Evolutionary conservation across 2,113 vertebrate genomes (phyloP).

Genomic region (Dryoscopus gambensis): DNA sequence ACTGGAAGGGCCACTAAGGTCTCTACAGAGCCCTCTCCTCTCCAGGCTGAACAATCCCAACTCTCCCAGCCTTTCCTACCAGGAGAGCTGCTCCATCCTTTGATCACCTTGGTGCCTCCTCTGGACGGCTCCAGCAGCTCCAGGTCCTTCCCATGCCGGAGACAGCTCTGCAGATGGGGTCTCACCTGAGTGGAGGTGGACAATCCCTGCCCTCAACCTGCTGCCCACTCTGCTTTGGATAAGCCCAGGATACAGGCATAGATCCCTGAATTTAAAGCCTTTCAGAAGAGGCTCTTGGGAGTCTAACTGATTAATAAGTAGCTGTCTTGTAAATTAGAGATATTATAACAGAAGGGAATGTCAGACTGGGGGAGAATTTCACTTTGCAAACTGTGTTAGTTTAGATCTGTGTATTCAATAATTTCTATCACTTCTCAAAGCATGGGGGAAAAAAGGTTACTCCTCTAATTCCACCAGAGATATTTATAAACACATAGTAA

Average conservation of each 20-base stretch:
- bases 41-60: not conserved
- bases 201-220: not conserved
- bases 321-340: not conserved
- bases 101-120: not conserved
- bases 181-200: not conserved
- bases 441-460: not conserved
- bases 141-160: not conserved
- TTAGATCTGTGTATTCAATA: not conserved
- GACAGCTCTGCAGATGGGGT: not conserved
- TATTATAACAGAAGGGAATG: not conserved
- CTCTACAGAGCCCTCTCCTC: not conserved
- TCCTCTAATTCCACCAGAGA: not conserved
- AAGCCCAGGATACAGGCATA: not conserved
- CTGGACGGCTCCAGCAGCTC: not conserved
- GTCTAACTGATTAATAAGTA: not conserved
- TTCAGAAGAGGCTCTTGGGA: not conserved
- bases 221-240: not conserved
- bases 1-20: not conserved
- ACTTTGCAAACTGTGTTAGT: not conserved
- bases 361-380: not conserved
- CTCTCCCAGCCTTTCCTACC: not conserved
- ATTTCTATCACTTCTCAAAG: not conserved
- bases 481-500: not conserved
- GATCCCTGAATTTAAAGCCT: not conserved
- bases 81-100: not conserved